Evolutionary conservation across 2,113 vertebrate species (phyloP).

Genomic region (Geothlypis trichas): DNA sequence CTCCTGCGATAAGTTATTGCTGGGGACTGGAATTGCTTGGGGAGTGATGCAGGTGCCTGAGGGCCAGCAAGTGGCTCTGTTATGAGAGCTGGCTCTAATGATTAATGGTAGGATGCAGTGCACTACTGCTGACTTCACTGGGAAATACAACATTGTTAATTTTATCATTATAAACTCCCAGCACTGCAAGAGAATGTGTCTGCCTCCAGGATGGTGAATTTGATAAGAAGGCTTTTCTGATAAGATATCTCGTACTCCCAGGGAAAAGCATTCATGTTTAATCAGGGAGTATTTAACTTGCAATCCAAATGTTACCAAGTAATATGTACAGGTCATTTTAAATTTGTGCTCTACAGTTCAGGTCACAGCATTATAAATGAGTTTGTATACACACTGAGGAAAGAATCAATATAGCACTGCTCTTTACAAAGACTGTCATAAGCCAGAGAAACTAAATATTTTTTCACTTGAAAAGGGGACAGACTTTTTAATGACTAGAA

Average conservation of each 20-base stretch:
- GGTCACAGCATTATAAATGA: conserved; percentile 61
- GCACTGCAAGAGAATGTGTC: conserved; percentile 57
- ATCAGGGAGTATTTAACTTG: conserved; percentile 68
- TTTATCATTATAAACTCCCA: conserved; percentile 74
- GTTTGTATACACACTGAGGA: conserved; percentile 45
- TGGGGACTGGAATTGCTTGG: conserved; percentile 59
- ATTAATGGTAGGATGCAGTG: conserved; percentile 69
- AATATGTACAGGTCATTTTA: conserved; percentile 55
- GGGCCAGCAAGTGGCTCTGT: conserved; percentile 55
- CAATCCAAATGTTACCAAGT: conserved; percentile 58
- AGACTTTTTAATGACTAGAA: conserved; percentile 3
- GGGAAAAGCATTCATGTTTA: conserved; percentile 55
- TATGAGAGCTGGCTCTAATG: conserved; percentile 66
- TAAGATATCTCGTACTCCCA: conserved; percentile 58
- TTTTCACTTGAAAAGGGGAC: background rate
- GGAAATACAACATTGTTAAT: conserved; percentile 74
- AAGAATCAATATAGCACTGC: conserved; percentile 41
- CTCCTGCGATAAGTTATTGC: conserved; percentile 47
- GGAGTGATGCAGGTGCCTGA: conserved; percentile 67
- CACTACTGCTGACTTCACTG: conserved; percentile 62
- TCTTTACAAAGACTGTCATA: conserved; percentile 34
- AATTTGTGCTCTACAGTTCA: conserved; percentile 39
- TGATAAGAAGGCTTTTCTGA: conserved; percentile 69
- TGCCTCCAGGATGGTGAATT: conserved; percentile 68
- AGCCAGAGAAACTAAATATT: conserved; percentile 33